Percentiles rank a stretch among this genome's conserved stretches.
Conservation (phyloP, 1,140 invertebrate species). For the Bombus pascuorum region DNA sequence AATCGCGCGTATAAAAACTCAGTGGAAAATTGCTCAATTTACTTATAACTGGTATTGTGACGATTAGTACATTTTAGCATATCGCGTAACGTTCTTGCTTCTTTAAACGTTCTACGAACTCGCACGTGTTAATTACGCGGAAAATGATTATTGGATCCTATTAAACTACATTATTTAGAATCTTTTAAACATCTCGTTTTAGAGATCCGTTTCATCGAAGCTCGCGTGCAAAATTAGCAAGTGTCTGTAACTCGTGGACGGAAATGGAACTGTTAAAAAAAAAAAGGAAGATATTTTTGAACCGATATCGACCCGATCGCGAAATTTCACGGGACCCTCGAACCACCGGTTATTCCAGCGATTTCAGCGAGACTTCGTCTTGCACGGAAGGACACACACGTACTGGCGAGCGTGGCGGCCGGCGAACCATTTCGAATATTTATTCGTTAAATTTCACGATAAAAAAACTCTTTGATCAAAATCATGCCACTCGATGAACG, state of each 20-base stretch:
- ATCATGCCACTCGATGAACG: constrained; percentile 46
- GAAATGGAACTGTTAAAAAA: too few species aligned
- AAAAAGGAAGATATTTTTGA: neutral
- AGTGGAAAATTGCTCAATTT: neutral
- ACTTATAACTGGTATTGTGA: neutral
- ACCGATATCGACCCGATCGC: neutral
- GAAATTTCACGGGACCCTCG: neutral
- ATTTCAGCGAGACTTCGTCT: neutral
- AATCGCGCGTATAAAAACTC: neutral
- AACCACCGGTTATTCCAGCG: neutral
- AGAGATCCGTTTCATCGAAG: too few species aligned
- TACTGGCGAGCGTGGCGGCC: neutral
- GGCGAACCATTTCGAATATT: constrained; percentile 36
- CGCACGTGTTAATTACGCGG: too few species aligned
- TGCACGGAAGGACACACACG: neutral
- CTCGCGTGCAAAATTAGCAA: too few species aligned
- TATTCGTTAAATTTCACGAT: constrained; percentile 45
- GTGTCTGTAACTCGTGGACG: too few species aligned
- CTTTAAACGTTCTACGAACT: too few species aligned
- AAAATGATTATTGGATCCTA: too few species aligned
- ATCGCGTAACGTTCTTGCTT: neutral
- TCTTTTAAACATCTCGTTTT: too few species aligned
- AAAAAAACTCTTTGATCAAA: constrained; percentile 52
- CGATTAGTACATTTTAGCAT: neutral
- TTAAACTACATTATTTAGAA: too few species aligned